Percentiles rank a stretch among this genome's conserved stretches.
phyloP scores from a whole-genome alignment of 2,797 vertebrate genomes.

The Brachymystax lenok region DNA sequence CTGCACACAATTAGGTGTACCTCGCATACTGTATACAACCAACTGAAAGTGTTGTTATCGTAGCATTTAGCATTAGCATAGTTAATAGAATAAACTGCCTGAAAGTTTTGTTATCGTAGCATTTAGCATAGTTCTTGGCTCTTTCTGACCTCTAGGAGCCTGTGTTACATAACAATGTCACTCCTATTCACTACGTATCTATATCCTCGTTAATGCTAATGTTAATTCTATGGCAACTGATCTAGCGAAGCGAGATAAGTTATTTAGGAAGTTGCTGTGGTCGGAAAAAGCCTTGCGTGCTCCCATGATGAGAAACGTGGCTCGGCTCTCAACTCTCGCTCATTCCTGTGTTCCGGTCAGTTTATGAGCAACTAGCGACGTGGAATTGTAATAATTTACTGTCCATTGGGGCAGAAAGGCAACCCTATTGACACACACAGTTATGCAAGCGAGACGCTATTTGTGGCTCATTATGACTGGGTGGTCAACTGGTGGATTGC shows the following conservation, averaged over 20 bases:
- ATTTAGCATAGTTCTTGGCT: neutral
- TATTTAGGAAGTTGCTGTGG: neutral
- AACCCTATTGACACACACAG: constrained; percentile 17
- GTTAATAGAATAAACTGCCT: no score
- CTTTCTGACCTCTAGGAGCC: neutral
- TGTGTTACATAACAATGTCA: constrained; percentile 1
- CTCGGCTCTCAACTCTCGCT: neutral
- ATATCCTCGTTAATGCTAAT: neutral
- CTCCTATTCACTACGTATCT: neutral
- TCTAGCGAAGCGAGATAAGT: neutral
- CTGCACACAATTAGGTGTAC: no score
- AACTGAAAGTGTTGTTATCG: no score
- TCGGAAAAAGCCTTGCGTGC: neutral
- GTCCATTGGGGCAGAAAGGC: constrained; percentile 8
- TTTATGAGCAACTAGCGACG: neutral
- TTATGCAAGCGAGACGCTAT: constrained; percentile 28
- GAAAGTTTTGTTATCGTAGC: no score
- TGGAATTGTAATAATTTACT: constrained; percentile 4
- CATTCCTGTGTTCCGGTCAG: neutral
- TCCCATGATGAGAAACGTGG: neutral
- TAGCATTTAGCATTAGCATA: no score
- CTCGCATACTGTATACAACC: no score
- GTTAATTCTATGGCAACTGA: neutral
- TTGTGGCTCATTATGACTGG: constrained; percentile 23
- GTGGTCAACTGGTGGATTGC: constrained; percentile 17